These are phyloP conservation scores for Drosophila colorata DNA, from an alignment of 2,888 invertebrate genomes.

Conservation along the genomic window DNA sequence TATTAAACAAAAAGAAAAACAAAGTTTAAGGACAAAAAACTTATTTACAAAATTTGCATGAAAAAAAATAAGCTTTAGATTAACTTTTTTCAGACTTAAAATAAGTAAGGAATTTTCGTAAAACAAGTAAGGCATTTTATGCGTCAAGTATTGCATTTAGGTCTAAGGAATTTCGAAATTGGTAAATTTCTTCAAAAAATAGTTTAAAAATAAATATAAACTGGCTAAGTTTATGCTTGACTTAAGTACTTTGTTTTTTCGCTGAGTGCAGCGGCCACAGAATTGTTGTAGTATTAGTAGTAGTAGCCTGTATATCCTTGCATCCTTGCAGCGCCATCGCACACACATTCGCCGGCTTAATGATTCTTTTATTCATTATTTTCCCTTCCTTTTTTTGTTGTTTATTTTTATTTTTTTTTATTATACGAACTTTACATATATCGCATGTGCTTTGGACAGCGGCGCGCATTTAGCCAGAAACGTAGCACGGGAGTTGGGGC, in stretches of 20 bases:
- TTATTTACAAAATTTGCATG: too few species aligned
- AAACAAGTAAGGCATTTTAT: too few species aligned
- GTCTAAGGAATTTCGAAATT: too few species aligned
- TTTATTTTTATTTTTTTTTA: constrained; percentile 8
- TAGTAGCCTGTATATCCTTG: constrained; percentile 33
- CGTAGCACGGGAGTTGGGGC: constrained; percentile 7
- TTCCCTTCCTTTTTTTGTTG: constrained; percentile 45
- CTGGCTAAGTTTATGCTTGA: too few species aligned
- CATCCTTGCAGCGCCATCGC: constrained; percentile 42
- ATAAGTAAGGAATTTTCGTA: too few species aligned
- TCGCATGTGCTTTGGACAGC: constrained; percentile 73
- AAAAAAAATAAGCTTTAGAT: too few species aligned
- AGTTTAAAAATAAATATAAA: too few species aligned
- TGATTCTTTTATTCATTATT: constrained; percentile 82
- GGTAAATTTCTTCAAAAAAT: too few species aligned
- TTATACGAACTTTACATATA: constrained; percentile 37
- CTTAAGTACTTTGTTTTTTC: neutral
- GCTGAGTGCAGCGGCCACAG: neutral
- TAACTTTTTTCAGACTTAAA: too few species aligned
- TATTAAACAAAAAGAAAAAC: too few species aligned
- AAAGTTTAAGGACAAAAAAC: too few species aligned
- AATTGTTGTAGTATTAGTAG: neutral
- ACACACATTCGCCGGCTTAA: constrained; percentile 73
- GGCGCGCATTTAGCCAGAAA: constrained; percentile 72
- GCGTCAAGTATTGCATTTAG: too few species aligned